Conservation (phyloP, 1,140 invertebrate species). For the Anastrepha obliqua region DNA sequence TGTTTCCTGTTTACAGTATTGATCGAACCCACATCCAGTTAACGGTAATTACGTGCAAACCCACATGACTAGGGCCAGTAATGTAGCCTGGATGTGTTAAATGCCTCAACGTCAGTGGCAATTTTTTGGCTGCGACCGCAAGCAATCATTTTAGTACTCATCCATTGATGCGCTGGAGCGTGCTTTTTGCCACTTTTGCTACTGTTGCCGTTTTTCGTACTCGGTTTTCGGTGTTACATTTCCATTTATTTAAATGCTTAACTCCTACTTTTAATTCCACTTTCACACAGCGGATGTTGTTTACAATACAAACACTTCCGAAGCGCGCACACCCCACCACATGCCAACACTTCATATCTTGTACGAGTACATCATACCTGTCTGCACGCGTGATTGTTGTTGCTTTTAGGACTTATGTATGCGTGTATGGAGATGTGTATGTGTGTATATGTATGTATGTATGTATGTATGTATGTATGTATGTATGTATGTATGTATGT, state of each 20-base stretch:
- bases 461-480: background rate
- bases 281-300: constrained; percentile 49
- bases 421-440: background rate
- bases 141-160: no score
- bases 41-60: no score
- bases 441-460: background rate
- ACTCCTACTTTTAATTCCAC: constrained; percentile 35
- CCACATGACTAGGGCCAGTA: no score
- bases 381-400: background rate
- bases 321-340: background rate
- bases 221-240: constrained; percentile 17
- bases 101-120: no score
- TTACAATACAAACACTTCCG: constrained; percentile 54
- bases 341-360: background rate
- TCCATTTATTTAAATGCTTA: constrained; percentile 51
- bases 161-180: no score
- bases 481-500: background rate
- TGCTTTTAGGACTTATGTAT: background rate
- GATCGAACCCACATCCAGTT: no score
- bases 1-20: no score
- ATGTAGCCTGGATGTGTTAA: no score
- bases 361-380: background rate
- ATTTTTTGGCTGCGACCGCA: no score
- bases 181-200: background rate
- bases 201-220: constrained; percentile 1